phyloP scores from a whole-genome alignment of 2,888 invertebrate genomes.

The Pristionchus exspectatus region DNA sequence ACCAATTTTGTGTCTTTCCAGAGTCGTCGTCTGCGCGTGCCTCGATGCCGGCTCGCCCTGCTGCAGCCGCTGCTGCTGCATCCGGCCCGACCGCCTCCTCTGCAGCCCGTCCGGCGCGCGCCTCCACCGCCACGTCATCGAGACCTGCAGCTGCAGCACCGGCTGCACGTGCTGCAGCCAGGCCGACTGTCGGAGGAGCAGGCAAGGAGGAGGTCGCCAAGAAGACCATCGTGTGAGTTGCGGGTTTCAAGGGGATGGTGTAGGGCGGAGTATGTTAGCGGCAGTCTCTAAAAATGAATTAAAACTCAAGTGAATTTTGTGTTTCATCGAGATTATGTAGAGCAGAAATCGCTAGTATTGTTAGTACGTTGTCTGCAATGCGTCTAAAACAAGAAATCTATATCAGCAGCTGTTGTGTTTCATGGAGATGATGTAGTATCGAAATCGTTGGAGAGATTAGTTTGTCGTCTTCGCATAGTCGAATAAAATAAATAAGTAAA shows the following conservation, averaged over 20 bases:
- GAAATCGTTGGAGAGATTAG: not conserved
- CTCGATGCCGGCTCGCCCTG: slow-evolving; percentile 25
- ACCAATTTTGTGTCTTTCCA: not conserved
- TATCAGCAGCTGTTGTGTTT: no score
- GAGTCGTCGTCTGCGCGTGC: slow-evolving; percentile 34
- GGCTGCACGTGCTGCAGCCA: not conserved
- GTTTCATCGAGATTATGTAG: no score
- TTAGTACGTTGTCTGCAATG: no score
- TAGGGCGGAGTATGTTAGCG: not conserved
- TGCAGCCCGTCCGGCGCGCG: slow-evolving; percentile 35
- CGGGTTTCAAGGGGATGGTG: not conserved
- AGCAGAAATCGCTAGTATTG: no score
- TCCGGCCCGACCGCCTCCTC: not conserved
- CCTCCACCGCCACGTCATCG: not conserved
- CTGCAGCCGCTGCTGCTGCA: not conserved
- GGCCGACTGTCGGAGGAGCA: not conserved
- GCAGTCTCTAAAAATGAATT: no score
- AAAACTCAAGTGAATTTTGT: no score
- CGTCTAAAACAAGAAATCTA: no score
- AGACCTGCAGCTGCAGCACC: slow-evolving; percentile 28
- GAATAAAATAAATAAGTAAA: no score
- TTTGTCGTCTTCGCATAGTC: no score
- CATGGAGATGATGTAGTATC: not conserved
- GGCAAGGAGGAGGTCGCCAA: slow-evolving; percentile 52
- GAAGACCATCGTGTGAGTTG: slow-evolving; percentile 44